phyloP scores from a whole-genome alignment of 2,797 vertebrate genomes.

The Hafferia zeledoni region DNA sequence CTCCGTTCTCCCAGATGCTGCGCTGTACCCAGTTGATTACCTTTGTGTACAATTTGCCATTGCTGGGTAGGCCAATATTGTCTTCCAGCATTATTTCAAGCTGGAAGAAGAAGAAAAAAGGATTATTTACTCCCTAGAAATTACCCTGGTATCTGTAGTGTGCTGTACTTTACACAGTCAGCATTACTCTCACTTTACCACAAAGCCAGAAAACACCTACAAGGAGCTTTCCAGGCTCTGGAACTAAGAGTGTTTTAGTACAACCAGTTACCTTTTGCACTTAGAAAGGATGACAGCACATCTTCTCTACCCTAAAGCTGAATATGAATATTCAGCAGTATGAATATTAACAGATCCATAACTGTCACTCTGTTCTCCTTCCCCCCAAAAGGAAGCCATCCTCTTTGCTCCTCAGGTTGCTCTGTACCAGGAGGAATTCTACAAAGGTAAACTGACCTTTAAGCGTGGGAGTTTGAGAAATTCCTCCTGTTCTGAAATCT shows the following conservation, averaged over 20 bases:
- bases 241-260: background rate
- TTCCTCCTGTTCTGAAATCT: conserved; percentile 95
- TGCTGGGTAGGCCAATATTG: conserved; percentile 93
- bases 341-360: background rate
- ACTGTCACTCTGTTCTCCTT: accelerated
- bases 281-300: accelerated
- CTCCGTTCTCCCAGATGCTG: conserved; percentile 97
- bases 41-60: conserved; percentile 97
- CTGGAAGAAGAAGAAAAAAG: conserved; percentile 73
- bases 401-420: background rate
- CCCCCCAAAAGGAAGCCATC: background rate
- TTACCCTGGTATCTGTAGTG: background rate
- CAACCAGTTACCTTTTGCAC: background rate
- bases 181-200: background rate
- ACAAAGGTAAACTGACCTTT: conserved; percentile 81
- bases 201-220: background rate
- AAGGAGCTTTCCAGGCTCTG: background rate
- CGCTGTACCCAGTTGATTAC: conserved; percentile 99
- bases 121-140: background rate
- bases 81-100: conserved; percentile 99
- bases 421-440: background rate
- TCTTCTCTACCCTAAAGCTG: background rate
- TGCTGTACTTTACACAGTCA: background rate
- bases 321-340: too few relatives aligned
- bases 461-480: conserved; percentile 98